Evolutionary conservation across 1,140 invertebrate genomes (phyloP), one percentile per base, ranked within the genome.

Genomic region (Pseudomyrmex cubaensis): DNA sequence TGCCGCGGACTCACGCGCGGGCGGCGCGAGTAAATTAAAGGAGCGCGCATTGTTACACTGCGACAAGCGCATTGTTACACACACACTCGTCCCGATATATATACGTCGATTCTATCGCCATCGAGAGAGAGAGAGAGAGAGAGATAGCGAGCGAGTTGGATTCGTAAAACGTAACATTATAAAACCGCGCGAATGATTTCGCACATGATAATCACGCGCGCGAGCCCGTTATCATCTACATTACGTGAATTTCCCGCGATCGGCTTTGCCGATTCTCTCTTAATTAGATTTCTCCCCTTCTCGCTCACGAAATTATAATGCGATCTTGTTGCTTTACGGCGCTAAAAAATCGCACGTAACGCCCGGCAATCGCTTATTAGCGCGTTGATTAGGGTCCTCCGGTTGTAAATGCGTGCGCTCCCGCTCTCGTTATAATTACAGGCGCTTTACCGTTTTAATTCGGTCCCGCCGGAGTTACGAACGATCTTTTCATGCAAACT

Each of bases 371-470:
- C 69, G 69, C 25, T 80, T 70, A 80, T 80, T 80, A 80, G 76
- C 46, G 44, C 76, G 76, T 72, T 80, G 76, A 80, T 80, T 72
- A 80, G 76, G 48, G 64, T 80, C 76, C 52, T 70, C 67, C 54
- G 56, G 52, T 59, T 78, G 35, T 35, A 35, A 35, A 59, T 59
- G 66, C 76, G 66, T 20, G 56, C 35, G 35, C 35, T 35, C 35
- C 0, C 35, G 35, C 5, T 35, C 35, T 35, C 35, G 22, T 59
- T 54, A 66, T 80, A 70, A 80, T 80, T 80, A 57, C 76, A 66
- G 76, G 76, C 59, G 54, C 76, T 80, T 80, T 80, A 80, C 76
- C 76, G 66, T 80, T 80, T 80, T 80, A 80, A 80, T 80, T 80
- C 56, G 76, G 35, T 35, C 54, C 15, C 76, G 46, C 10, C 35